Evolutionary conservation across 2,888 invertebrate species (phyloP).

Genomic region (Laspeyria flexula): DNA sequence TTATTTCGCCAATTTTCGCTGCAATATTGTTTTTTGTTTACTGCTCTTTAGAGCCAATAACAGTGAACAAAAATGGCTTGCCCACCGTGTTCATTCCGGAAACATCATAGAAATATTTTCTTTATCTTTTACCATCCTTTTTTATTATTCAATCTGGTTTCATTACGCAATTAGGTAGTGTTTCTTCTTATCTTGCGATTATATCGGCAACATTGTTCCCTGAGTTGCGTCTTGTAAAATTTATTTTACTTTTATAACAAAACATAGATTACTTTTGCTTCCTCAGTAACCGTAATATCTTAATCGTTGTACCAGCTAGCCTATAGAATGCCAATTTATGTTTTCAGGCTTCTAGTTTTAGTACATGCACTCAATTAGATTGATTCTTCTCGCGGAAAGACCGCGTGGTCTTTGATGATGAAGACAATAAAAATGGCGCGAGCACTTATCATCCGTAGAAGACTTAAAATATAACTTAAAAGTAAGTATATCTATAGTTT

Average conservation of each 20-base stretch:
- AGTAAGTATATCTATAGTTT: too few species aligned
- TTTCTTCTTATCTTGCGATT: constrained; percentile 11
- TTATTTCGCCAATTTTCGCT: constrained; percentile 21
- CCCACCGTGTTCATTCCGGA: constrained; percentile 16
- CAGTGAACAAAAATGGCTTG: constrained; percentile 23
- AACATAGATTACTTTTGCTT: too few species aligned
- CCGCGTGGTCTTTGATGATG: too few species aligned
- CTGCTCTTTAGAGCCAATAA: constrained; percentile 30
- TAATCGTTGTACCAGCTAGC: too few species aligned
- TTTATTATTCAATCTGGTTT: constrained; percentile 15
- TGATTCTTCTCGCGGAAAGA: too few species aligned
- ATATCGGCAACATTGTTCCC: constrained; percentile 4
- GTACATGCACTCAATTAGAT: too few species aligned
- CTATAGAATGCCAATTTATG: too few species aligned
- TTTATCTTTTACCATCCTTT: constrained; percentile 16
- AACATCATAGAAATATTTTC: constrained; percentile 22
- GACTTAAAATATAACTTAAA: too few species aligned
- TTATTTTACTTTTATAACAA: background rate
- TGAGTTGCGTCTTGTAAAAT: constrained; percentile 10
- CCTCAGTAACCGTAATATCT: too few species aligned
- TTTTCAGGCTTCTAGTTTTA: too few species aligned
- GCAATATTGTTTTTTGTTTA: constrained; percentile 30
- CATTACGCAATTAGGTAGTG: constrained; percentile 14
- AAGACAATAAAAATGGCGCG: too few species aligned
- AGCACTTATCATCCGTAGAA: too few species aligned